phyloP scores from a whole-genome alignment of 1,140 invertebrate genomes.

The Drosophila paulistorum region DNA sequence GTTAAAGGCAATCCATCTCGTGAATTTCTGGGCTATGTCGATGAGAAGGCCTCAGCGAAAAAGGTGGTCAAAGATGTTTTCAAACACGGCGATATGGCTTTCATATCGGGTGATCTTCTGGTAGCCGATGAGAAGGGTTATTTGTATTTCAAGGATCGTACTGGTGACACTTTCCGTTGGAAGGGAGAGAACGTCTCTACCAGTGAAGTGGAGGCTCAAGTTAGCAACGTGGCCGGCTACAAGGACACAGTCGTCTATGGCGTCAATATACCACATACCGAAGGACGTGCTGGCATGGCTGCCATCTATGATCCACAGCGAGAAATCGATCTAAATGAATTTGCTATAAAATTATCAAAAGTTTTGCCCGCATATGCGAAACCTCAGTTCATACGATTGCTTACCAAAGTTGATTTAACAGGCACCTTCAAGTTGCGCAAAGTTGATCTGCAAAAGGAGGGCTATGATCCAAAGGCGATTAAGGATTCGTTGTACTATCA shows the following conservation, averaged over 20 bases:
- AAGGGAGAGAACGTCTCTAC: conserved; percentile 99
- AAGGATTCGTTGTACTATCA: conserved; percentile 91
- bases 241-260: conserved; percentile 96
- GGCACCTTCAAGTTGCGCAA: conserved; percentile 98
- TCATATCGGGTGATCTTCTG: conserved; percentile 96
- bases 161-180: conserved; percentile 98
- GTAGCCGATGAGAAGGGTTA: conserved; percentile 96
- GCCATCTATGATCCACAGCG: conserved; percentile 92
- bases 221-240: conserved; percentile 94
- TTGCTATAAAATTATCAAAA: conserved; percentile 87
- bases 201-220: conserved; percentile 96
- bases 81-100: conserved; percentile 93
- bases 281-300: conserved; percentile 98
- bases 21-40: conserved; percentile 96
- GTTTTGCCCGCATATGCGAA: conserved; percentile 93
- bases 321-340: conserved; percentile 87
- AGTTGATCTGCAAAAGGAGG: conserved; percentile 94
- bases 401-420: conserved; percentile 93
- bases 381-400: conserved; percentile 93
- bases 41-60: conserved; percentile 95
- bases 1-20: conserved; percentile 90
- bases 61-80: conserved; percentile 97
- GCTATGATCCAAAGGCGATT: conserved; percentile 91
- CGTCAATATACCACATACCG: conserved; percentile 90
- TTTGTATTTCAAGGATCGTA: conserved; percentile 97